Evolutionary conservation across 64 coral and sea anemone genomes (phyloP), one percentile per base, ranked within the genome.

Genomic region (Porites lutea): DNA sequence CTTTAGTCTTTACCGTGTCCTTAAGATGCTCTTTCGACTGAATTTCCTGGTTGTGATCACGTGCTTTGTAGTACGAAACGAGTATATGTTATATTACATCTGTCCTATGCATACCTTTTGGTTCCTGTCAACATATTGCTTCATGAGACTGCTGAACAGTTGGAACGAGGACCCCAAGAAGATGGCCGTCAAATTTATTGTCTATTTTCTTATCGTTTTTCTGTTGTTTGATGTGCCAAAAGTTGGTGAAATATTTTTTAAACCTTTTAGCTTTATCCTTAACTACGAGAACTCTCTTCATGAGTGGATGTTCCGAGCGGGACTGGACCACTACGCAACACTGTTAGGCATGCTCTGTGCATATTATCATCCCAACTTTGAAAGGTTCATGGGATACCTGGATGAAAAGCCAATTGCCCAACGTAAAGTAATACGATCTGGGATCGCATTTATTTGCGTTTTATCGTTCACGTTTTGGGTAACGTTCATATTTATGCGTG

Each of bases 51-150:
- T 97, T 4, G 48, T 97, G 60, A 72, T 97, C 59, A 97, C 95
- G 45, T 97, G 95, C 77, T 20, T 91, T 4, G 95, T 97, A n/a
- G 93, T 93, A 6, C 73, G 85, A 7, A 97, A 97, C 52, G 95
- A 97, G 61, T 97, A 97, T 53, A 97, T 97, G 95, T 64, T 97
- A 8, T 97, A 97, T 63, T 97, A 97, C 88, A 97, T 97, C 63
- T 97, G 95, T 50, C 88, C 95, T 18, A 97, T 97, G 95, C 95
- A 97, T 71, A 94, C 95, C 7, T 97, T 97, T 67, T 97, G 95
- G 95, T 97, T 97, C 22, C 13, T 97, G 27, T 94, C 92, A 8
- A 83, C 87, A 10, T 97, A 97, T 82, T 89, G 88, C n/a, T 88
- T 94, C 49, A 97, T 94, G 95, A 87, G 83, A 77, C 92, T 93